These are phyloP conservation scores for Cryptus armator DNA, from an alignment of 2,888 invertebrate species.

Conservation along the genomic window DNA sequence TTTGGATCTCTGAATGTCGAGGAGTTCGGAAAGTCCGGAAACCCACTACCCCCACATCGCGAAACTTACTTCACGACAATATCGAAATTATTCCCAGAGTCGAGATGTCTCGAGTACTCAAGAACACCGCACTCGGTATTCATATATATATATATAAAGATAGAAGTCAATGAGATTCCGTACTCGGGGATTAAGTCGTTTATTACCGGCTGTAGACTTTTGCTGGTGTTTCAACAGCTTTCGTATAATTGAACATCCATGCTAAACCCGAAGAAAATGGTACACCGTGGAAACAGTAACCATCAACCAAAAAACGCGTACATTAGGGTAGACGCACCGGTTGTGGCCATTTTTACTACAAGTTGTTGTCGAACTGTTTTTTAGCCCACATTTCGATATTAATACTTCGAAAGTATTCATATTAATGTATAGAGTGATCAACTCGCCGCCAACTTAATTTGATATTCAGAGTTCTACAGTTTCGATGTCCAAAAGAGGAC, in stretches of 20 bases:
- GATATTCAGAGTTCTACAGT: no score
- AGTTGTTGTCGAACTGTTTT: no score
- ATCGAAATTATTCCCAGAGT: constrained; percentile 35
- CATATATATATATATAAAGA: neutral
- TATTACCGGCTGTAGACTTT: constrained; percentile 41
- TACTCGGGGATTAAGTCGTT: neutral
- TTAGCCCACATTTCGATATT: no score
- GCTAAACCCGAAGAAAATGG: no score
- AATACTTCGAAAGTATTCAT: no score
- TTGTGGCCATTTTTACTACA: no score
- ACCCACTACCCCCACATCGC: neutral
- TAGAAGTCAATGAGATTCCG: neutral
- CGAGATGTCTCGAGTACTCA: constrained; percentile 29
- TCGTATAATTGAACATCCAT: neutral
- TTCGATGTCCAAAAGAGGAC: no score
- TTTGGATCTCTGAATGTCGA: constrained; percentile 46
- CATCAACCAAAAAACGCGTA: no score
- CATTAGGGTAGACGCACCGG: no score
- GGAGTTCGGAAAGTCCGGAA: constrained; percentile 51
- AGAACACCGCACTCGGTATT: constrained; percentile 6
- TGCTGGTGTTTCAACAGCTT: neutral
- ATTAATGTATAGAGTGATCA: no score
- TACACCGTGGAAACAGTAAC: no score
- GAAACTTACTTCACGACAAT: constrained; percentile 13
- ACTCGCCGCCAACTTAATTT: no score